These are phyloP conservation scores for Mus caroli DNA, from an alignment of 2,797 vertebrate species.

Conservation along the genomic window DNA sequence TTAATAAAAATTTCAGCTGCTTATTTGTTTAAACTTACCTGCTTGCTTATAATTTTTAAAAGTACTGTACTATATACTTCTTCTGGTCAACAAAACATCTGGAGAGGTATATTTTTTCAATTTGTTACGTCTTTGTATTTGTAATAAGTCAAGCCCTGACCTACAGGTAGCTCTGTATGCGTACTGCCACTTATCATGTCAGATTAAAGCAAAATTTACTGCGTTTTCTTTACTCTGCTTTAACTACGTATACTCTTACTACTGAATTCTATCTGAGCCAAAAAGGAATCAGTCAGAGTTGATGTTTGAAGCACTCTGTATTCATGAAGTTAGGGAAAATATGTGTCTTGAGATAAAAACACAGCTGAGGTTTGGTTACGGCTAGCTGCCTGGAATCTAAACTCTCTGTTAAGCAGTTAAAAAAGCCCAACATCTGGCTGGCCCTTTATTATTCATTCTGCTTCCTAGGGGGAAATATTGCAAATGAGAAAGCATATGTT, in stretches of 20 bases:
- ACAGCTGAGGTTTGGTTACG: conserved; percentile 74
- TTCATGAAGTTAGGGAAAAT: conserved; percentile 67
- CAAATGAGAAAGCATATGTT: conserved; percentile 81
- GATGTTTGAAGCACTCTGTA: conserved; percentile 65
- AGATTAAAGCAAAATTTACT: conserved; percentile 49
- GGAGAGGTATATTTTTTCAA: neutral
- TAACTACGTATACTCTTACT: conserved; percentile 47
- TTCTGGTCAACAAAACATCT: neutral
- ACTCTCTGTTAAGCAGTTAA: conserved; percentile 78
- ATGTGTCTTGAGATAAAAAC: conserved; percentile 72
- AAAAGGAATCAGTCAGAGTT: conserved; percentile 13
- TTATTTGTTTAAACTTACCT: conserved; percentile 36
- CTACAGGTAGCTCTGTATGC: neutral
- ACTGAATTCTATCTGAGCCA: conserved; percentile 54
- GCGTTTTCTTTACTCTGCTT: conserved; percentile 50
- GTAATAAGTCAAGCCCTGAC: conserved; percentile 23
- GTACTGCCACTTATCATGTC: conserved; percentile 14
- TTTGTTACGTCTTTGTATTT: conserved; percentile 12
- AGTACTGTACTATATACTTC: neutral
- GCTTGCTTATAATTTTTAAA: neutral
- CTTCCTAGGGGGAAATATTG: conserved; percentile 74
- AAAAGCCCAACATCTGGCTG: conserved; percentile 80
- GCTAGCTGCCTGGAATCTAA: conserved; percentile 80
- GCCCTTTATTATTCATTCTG: conserved; percentile 79
- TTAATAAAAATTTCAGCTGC: neutral